Conservation (phyloP, 2,113 vertebrate species). For the Mirounga angustirostris region DNA sequence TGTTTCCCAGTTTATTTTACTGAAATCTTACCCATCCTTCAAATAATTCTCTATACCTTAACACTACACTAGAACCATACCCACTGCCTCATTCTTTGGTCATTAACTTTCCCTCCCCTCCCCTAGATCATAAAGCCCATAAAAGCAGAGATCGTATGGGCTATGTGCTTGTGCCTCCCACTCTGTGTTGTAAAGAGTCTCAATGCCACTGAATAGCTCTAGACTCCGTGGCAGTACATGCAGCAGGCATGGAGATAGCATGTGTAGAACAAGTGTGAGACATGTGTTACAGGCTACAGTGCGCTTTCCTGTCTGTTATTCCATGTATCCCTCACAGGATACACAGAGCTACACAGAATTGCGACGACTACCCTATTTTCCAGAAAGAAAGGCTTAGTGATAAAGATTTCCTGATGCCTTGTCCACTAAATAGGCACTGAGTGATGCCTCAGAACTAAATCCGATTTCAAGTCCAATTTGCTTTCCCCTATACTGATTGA, state of each 20-base stretch:
- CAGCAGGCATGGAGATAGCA: background rate
- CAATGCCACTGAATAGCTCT: background rate
- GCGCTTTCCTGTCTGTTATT: background rate
- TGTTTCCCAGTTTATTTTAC: background rate
- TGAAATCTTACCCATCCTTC: background rate
- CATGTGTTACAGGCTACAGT: background rate
- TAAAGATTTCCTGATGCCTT: background rate
- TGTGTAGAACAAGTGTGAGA: background rate
- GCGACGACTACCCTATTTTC: background rate
- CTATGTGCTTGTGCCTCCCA: background rate
- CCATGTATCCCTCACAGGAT: background rate
- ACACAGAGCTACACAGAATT: background rate
- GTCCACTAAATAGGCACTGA: background rate
- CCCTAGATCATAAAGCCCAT: background rate
- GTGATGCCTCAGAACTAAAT: background rate
- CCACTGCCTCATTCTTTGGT: background rate
- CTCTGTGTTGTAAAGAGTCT: background rate
- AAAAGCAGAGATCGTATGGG: background rate
- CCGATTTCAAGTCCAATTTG: background rate
- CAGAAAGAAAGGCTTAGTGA: background rate
- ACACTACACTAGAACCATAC: background rate
- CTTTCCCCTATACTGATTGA: background rate
- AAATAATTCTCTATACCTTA: background rate
- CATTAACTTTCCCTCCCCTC: background rate
- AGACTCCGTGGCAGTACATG: background rate